These are phyloP conservation scores for Nasonia longicornis DNA, from an alignment of 1,140 invertebrate genomes.

Conservation along the genomic window DNA sequence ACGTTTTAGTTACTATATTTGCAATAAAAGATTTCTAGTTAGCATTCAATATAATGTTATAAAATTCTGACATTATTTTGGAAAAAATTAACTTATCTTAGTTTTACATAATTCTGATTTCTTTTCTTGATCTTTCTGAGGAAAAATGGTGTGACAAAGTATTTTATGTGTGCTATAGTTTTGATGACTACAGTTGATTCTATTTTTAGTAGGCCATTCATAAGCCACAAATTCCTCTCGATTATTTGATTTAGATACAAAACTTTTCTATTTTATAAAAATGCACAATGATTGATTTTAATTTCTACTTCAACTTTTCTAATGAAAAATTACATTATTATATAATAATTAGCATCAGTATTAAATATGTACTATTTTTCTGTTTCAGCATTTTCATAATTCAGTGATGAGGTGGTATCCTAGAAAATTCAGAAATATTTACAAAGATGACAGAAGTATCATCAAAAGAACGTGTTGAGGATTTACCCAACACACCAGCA, in stretches of 20 bases:
- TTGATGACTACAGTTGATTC: slow-evolving; percentile 32
- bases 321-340: not conserved
- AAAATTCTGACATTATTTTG: too few species aligned
- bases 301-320: not conserved
- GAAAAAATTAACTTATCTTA: not conserved
- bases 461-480: slow-evolving; percentile 64
- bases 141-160: slow-evolving; percentile 35
- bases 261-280: not conserved
- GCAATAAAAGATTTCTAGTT: too few species aligned
- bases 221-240: not conserved
- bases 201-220: slow-evolving; percentile 42
- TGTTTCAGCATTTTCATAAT: slow-evolving; percentile 44
- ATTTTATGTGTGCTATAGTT: slow-evolving; percentile 23
- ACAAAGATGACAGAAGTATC: slow-evolving; percentile 64
- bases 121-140: slow-evolving; percentile 19
- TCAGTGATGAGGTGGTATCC: slow-evolving; percentile 59
- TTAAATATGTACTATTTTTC: slow-evolving; percentile 4
- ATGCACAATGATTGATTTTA: not conserved
- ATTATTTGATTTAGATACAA: slow-evolving; percentile 12
- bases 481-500: slow-evolving; percentile 58
- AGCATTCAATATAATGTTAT: too few species aligned
- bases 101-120: not conserved
- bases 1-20: too few species aligned
- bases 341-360: not conserved
- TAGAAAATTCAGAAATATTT: slow-evolving; percentile 56